Evolutionary conservation across 30 jellyfish, hydroid and myxozoan genomes (phyloP).

Genomic region (Aurelia aurita): DNA sequence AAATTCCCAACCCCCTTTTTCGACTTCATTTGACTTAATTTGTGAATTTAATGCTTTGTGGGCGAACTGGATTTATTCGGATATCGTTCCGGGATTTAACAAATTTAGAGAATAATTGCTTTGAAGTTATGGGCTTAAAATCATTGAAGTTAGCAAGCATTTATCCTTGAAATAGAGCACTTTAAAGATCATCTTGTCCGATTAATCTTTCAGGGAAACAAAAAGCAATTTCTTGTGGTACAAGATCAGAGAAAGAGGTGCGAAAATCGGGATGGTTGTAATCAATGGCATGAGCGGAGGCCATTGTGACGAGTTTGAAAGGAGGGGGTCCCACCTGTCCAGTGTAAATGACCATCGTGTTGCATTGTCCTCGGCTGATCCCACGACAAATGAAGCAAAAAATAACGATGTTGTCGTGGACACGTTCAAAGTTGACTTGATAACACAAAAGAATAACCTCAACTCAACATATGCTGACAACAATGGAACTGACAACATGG

Average conservation of each 20-base stretch:
- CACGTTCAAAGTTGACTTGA: slow-evolving; percentile 4
- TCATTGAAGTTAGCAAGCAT: too few relatives aligned
- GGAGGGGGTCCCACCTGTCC: slow-evolving; percentile 65
- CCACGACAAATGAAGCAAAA: slow-evolving; percentile 38
- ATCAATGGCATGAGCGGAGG: slow-evolving; percentile 34
- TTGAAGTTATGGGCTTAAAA: too few relatives aligned
- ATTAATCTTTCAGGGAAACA: not conserved
- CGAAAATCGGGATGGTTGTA: slow-evolving; percentile 44
- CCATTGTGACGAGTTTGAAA: slow-evolving; percentile 28
- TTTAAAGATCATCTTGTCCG: too few relatives aligned
- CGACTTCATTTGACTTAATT: too few relatives aligned
- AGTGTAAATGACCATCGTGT: slow-evolving; percentile 75
- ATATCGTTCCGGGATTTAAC: too few relatives aligned
- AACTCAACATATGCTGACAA: slow-evolving; percentile 10
- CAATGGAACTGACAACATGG: slow-evolving; percentile 10
- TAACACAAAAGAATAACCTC: too few relatives aligned
- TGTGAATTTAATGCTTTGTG: too few relatives aligned
- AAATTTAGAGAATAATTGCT: too few relatives aligned
- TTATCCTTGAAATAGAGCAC: too few relatives aligned
- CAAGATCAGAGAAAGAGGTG: not conserved
- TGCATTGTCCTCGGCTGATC: slow-evolving; percentile 59
- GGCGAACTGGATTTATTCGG: too few relatives aligned
- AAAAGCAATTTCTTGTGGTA: not conserved
- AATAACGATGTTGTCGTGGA: slow-evolving; percentile 15
- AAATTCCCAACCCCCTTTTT: too few relatives aligned